phyloP scores from a whole-genome alignment of 2,797 vertebrate genomes.

The Heterohyrax brucei region DNA sequence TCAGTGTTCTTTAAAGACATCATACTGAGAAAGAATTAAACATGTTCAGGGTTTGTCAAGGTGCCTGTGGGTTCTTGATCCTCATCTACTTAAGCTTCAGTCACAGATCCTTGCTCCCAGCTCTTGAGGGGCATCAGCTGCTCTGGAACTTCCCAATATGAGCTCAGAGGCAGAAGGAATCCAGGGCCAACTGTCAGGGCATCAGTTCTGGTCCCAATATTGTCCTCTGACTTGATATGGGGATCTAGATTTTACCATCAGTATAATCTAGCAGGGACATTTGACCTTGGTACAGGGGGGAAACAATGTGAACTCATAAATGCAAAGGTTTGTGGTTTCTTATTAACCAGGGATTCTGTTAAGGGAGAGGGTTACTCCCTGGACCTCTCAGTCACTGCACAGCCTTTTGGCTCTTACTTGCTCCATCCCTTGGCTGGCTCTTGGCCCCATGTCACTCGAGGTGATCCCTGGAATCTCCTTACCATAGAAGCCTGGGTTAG shows the following conservation, averaged over 20 bases:
- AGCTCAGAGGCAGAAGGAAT: background rate
- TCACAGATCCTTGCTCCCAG: background rate
- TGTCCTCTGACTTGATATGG: background rate
- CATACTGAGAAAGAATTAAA: background rate
- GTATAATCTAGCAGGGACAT: background rate
- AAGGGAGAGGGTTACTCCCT: background rate
- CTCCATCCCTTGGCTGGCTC: background rate
- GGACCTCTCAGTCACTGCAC: background rate
- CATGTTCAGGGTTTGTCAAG: background rate
- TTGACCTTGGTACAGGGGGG: background rate
- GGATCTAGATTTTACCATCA: background rate
- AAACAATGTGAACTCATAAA: background rate
- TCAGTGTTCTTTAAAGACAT: background rate
- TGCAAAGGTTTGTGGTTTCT: background rate
- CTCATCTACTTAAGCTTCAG: background rate
- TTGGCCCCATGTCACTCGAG: fast-evolving
- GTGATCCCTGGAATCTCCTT: background rate
- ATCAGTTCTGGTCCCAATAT: background rate
- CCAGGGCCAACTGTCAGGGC: background rate
- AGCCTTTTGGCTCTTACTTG: background rate
- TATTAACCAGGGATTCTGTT: background rate
- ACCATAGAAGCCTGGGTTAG: background rate
- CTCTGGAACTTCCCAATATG: background rate
- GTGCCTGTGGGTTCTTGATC: background rate
- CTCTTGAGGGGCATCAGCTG: background rate